These are phyloP conservation scores for Gobio gobio DNA, from an alignment of 2,113 vertebrate genomes.

Conservation along the genomic window DNA sequence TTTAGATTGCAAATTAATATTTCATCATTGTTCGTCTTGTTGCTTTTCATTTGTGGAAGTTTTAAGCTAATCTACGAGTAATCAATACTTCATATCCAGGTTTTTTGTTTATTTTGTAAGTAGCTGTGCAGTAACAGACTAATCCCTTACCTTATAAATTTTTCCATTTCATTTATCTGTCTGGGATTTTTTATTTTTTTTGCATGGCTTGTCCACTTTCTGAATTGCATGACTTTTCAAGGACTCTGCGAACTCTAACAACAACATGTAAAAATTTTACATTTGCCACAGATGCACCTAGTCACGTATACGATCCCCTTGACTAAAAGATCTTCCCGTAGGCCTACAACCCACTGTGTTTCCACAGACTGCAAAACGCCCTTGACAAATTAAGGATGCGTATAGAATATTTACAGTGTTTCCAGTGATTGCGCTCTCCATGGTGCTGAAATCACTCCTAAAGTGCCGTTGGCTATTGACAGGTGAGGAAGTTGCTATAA, in stretches of 20 bases:
- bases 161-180: background rate
- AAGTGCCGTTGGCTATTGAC: background rate
- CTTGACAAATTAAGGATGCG: slow-evolving; percentile 49
- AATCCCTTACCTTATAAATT: background rate
- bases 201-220: background rate
- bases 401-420: slow-evolving; percentile 20
- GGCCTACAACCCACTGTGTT: slow-evolving; percentile 40
- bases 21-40: background rate
- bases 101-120: background rate
- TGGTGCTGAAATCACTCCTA: slow-evolving; percentile 61
- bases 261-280: background rate
- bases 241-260: background rate
- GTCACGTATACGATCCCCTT: slow-evolving; percentile 21
- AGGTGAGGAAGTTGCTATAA: slow-evolving; percentile 23
- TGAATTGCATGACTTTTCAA: slow-evolving; percentile 1
- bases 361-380: slow-evolving; percentile 34
- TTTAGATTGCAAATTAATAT: background rate
- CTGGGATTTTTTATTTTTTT: background rate
- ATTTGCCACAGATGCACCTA: slow-evolving; percentile 3
- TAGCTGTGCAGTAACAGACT: background rate
- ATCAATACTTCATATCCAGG: background rate
- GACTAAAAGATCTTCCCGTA: slow-evolving; percentile 22
- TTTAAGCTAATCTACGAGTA: background rate
- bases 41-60: background rate
- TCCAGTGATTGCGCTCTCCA: slow-evolving; percentile 56